Conservation (phyloP, 1,140 invertebrate genomes). For the Colletes gigas region DNA sequence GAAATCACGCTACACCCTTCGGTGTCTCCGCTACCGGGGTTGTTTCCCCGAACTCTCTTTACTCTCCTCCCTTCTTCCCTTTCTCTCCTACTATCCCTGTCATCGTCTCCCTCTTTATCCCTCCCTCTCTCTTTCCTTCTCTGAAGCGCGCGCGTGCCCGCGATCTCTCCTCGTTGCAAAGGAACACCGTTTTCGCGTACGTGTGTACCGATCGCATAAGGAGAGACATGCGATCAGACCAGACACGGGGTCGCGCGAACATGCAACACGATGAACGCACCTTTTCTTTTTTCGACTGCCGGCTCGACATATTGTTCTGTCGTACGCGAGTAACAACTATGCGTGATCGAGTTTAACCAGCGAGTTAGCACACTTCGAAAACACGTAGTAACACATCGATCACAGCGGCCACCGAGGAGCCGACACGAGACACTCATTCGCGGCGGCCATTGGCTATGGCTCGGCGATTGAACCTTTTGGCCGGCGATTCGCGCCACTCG, state of each 20-base stretch:
- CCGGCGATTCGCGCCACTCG: constrained; percentile 42
- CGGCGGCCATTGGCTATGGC: constrained; percentile 64
- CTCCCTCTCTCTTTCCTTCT: constrained; percentile 14
- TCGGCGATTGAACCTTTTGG: constrained; percentile 37
- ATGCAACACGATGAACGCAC: constrained; percentile 67
- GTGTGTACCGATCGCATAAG: constrained; percentile 21
- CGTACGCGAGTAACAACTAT: constrained; percentile 40
- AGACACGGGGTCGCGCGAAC: constrained; percentile 21
- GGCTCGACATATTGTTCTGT: constrained; percentile 76
- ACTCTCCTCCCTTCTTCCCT: constrained; percentile 38
- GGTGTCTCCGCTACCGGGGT: constrained; percentile 53
- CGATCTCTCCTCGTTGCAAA: constrained; percentile 26
- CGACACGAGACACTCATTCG: constrained; percentile 61
- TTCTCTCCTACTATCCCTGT: constrained; percentile 34
- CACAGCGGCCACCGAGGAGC: constrained; percentile 50
- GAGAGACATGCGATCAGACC: constrained; percentile 29
- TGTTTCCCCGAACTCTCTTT: constrained; percentile 58
- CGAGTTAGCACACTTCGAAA: constrained; percentile 47
- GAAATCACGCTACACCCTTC: constrained; percentile 63
- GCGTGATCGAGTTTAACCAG: constrained; percentile 43
- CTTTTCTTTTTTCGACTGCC: constrained; percentile 79
- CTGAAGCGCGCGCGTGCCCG: constrained; percentile 12
- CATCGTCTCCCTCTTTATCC: constrained; percentile 4
- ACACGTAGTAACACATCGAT: constrained; percentile 57
- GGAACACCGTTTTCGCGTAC: constrained; percentile 19